phyloP scores from a whole-genome alignment of 2,797 vertebrate genomes.

The Sebastes trivittatus region DNA sequence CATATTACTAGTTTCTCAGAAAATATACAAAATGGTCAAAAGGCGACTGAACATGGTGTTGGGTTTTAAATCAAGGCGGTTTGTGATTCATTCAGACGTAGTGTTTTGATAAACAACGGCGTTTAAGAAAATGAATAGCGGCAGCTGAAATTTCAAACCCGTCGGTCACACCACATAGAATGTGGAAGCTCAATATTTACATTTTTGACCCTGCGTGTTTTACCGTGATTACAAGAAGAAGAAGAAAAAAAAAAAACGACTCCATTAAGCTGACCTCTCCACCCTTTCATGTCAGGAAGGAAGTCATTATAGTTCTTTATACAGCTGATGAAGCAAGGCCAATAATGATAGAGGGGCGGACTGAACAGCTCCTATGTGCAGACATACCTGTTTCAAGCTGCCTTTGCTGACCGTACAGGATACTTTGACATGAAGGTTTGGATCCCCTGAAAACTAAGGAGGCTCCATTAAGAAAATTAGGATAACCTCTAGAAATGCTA shows the following conservation, averaged over 20 bases:
- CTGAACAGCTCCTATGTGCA: slow-evolving; percentile 32
- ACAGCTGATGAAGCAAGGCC: slow-evolving; percentile 78
- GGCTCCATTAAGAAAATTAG: slow-evolving; percentile 76
- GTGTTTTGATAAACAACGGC: slow-evolving; percentile 28
- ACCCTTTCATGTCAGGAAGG: slow-evolving; percentile 83
- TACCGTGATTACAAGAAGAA: slow-evolving; percentile 72
- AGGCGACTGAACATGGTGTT: background rate
- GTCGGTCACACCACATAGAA: slow-evolving; percentile 47
- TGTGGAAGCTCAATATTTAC: slow-evolving; percentile 72
- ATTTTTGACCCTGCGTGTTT: slow-evolving; percentile 70
- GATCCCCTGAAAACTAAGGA: slow-evolving; percentile 63
- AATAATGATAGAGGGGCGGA: slow-evolving; percentile 53
- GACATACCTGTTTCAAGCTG: slow-evolving; percentile 52
- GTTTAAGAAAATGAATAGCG: slow-evolving; percentile 31
- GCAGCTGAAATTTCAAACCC: slow-evolving; percentile 64
- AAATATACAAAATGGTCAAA: background rate
- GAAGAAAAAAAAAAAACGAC: slow-evolving; percentile 36
- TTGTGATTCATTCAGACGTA: slow-evolving; percentile 4
- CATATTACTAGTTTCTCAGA: background rate
- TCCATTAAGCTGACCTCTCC: slow-evolving; percentile 77
- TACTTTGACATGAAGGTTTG: slow-evolving; percentile 39
- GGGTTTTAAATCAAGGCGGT: background rate
- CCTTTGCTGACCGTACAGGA: slow-evolving; percentile 47
- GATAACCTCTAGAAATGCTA: slow-evolving; percentile 38
- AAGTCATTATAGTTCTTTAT: slow-evolving; percentile 82